Conservation (phyloP, 2,113 vertebrate genomes). For the Himantopus leucocephalus region DNA sequence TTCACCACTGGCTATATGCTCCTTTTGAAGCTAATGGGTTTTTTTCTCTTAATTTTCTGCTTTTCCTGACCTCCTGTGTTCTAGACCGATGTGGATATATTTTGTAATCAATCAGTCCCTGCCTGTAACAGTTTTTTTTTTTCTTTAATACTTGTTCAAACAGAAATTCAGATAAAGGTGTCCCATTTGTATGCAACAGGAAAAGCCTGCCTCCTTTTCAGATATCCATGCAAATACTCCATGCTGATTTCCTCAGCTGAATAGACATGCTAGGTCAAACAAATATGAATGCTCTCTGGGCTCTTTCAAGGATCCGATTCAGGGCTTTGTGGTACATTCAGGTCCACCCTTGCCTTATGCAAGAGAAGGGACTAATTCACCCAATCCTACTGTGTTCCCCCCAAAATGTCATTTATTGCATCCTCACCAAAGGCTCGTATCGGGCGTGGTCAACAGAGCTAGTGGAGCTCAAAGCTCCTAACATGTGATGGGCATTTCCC, state of each 20-base stretch:
- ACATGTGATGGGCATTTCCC: background rate
- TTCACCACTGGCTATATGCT: background rate
- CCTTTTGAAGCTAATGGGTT: background rate
- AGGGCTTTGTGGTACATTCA: background rate
- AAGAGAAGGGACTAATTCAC: background rate
- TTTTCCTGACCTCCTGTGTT: slow-evolving; percentile 64
- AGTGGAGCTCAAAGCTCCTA: background rate
- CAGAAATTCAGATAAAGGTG: slow-evolving; percentile 78
- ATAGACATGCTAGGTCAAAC: background rate
- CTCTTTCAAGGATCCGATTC: background rate
- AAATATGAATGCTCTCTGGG: background rate
- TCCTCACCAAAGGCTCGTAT: rapidly evolving
- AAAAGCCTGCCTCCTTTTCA: slow-evolving; percentile 75
- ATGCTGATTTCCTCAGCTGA: slow-evolving; percentile 48
- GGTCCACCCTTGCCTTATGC: rapidly evolving
- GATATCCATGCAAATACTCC: slow-evolving; percentile 71
- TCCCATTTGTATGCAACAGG: slow-evolving; percentile 73
- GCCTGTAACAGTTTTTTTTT: slow-evolving; percentile 56
- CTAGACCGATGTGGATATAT: slow-evolving; percentile 60
- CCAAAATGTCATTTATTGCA: background rate
- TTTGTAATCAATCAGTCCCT: slow-evolving; percentile 73
- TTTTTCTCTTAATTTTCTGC: slow-evolving; percentile 13
- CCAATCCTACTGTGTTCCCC: rapidly evolving
- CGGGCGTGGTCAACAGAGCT: background rate
- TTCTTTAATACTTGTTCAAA: slow-evolving; percentile 76